Percentiles rank a stretch among this genome's conserved stretches.
Evolutionary conservation across 2,113 vertebrate genomes (phyloP).

Genomic region (Callionymus lyra): DNA sequence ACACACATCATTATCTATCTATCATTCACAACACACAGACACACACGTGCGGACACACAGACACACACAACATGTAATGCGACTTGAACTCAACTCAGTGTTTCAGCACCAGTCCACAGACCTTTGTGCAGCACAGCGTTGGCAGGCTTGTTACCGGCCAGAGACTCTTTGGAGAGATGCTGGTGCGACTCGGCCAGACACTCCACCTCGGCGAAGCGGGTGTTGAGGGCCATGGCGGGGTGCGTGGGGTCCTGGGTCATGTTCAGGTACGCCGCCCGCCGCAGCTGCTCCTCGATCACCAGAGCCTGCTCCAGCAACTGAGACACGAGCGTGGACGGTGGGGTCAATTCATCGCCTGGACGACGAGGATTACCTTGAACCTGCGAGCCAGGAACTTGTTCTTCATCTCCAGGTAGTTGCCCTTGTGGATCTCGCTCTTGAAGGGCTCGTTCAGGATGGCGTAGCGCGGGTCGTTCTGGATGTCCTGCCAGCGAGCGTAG

Average conservation of each 20-base stretch:
- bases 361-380: constrained; percentile 79
- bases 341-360: constrained; percentile 6
- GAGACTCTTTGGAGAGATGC: constrained; percentile 96
- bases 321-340: too few species aligned
- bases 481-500: constrained; percentile 97
- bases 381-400: constrained; percentile 96
- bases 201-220: constrained; percentile 90
- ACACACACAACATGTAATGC: background rate
- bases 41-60: too few species aligned
- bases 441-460: constrained; percentile 94
- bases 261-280: constrained; percentile 91
- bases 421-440: constrained; percentile 91
- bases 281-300: constrained; percentile 95
- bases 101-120: too few species aligned
- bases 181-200: constrained; percentile 97
- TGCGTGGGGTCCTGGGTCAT: constrained; percentile 95
- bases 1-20: too few species aligned
- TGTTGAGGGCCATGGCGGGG: constrained; percentile 92
- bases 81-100: too few species aligned
- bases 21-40: too few species aligned
- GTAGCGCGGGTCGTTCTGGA: constrained; percentile 90
- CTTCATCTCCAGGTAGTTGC: constrained; percentile 98
- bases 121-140: constrained; percentile 94
- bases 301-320: constrained; percentile 94
- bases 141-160: constrained; percentile 93